Evolutionary conservation across 2,113 vertebrate genomes (phyloP), one percentile per base, ranked within the genome.

Genomic region (Bubo bubo): DNA sequence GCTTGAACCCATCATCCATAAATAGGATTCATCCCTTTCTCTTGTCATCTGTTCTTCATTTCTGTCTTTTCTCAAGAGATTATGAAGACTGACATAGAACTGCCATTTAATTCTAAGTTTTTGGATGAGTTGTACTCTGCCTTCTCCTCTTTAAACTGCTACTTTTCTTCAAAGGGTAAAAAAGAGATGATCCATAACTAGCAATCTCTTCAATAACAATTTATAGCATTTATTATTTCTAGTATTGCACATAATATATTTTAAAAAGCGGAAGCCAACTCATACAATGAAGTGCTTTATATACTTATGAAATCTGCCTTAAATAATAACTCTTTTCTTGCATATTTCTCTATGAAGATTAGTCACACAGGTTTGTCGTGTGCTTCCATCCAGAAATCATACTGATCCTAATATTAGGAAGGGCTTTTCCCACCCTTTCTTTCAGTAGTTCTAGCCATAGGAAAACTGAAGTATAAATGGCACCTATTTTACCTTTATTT

Each of bases 361-460:
- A 20, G 15, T 67, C 52, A 67, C 37, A 41, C 21, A 37, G 7
- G 7, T 84, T 37, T 80, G 10, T 32, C 63, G 4, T 4, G 4
- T 92, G 22, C 16, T 92, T 88, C 43, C 27, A 5, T 52, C 24
- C 39, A 70, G 56, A 92, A 64, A 9, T 60, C 22, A 53, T 39
- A 26, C 21, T 21, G 15, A 45, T 34, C 10, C 19, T 52, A 56
- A 64, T 47, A 55, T 47, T 64, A 79, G 34, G 26, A 80, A 63
- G 3, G 4, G 4, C 12, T 39, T 80, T n/a, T 12, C 0, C 3
- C 8, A 9, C 2, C 1, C n/a, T 52, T 50, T 67, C 39, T 45
- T 41, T 37, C 24, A 34, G 21, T 72, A 49, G 12, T 34, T 70
- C 8, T 82, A 60, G 22, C 88, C 50, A 20, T 47, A 76, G 53